These are phyloP conservation scores for Hippocampus zosterae DNA, from an alignment of 2,113 vertebrate genomes.

Conservation along the genomic window DNA sequence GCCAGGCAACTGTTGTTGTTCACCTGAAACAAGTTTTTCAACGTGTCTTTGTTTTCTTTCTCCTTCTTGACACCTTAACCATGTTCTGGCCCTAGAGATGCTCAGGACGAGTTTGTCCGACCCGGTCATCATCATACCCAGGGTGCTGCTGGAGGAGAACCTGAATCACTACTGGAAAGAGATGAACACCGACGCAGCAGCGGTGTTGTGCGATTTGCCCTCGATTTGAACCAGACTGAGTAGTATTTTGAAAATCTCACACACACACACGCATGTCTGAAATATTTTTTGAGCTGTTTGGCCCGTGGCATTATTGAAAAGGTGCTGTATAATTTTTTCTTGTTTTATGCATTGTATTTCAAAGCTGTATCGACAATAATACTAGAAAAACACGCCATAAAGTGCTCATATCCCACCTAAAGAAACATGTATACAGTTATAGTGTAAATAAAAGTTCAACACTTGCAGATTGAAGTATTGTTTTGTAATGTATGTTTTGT, in stretches of 20 bases:
- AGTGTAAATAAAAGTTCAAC: constrained; percentile 68
- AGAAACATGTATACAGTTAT: constrained; percentile 50
- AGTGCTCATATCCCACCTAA: constrained; percentile 62
- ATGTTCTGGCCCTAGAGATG: constrained; percentile 71
- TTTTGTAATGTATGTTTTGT: constrained; percentile 26
- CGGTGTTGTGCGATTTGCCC: constrained; percentile 70
- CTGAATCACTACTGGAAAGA: constrained; percentile 61
- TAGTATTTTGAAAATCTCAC: constrained; percentile 37
- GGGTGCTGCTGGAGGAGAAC: constrained; percentile 75
- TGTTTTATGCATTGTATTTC: constrained; percentile 43
- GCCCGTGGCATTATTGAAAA: constrained; percentile 50
- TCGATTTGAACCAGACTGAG: constrained; percentile 63
- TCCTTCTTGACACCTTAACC: constrained; percentile 52
- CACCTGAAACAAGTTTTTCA: constrained; percentile 47
- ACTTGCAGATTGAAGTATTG: constrained; percentile 34
- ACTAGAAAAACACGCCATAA: constrained; percentile 56
- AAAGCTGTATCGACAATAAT: constrained; percentile 28
- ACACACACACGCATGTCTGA: constrained; percentile 46
- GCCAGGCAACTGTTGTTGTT: constrained; percentile 22
- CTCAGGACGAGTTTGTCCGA: constrained; percentile 69
- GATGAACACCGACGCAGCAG: constrained; percentile 58
- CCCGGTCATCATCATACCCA: constrained; percentile 75
- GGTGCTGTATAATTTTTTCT: constrained; percentile 67
- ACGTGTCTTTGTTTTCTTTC: constrained; percentile 61
- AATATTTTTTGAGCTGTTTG: constrained; percentile 42